A percentile compares a stretch with the other conserved stretches of the same genome.
Conservation (phyloP, 2,797 vertebrate species). For the Vireo griseus region DNA sequence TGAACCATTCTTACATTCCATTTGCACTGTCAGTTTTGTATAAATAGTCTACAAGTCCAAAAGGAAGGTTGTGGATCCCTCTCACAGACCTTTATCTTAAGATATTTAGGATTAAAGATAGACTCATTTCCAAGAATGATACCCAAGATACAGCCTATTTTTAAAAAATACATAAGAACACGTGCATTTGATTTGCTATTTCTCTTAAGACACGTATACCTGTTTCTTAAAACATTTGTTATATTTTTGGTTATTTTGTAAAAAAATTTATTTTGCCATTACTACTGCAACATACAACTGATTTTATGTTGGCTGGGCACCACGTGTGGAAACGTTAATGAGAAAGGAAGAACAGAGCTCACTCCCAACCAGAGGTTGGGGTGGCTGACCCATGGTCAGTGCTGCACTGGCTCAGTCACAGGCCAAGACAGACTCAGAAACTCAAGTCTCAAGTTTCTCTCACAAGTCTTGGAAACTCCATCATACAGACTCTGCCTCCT, state of each 20-base stretch:
- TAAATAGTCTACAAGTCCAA: not conserved
- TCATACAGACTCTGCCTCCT: not conserved
- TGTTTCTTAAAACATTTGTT: not conserved
- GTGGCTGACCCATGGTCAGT: not conserved
- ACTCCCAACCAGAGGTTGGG: not conserved
- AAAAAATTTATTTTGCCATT: not conserved
- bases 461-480: not conserved
- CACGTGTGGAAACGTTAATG: not conserved
- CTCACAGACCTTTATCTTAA: not conserved
- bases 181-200: not conserved
- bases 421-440: not conserved
- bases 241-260: not conserved
- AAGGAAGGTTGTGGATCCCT: not conserved
- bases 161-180: fast-evolving
- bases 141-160: not conserved
- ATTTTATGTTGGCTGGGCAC: not conserved
- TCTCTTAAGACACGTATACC: not conserved
- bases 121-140: not conserved
- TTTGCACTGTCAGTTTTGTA: not conserved
- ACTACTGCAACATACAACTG: not conserved
- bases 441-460: not conserved
- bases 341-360: not conserved
- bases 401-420: not conserved
- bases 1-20: not conserved
- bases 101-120: not conserved